Base-by-base conservation (phyloP, 2,888 invertebrate genomes). In the Ischnura elegans region DNA sequence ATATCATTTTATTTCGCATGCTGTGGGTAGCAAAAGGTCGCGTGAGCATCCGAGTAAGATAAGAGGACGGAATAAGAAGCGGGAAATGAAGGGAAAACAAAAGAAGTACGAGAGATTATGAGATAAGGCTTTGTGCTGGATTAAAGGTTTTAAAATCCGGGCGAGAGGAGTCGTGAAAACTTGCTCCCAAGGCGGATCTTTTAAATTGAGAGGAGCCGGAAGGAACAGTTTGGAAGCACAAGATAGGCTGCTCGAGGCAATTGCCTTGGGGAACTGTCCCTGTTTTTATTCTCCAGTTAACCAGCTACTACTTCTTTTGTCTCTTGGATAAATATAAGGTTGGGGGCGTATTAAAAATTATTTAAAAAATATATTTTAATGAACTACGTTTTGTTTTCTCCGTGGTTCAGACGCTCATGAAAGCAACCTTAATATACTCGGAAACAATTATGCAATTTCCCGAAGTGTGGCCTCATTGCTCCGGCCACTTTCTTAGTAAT, bases 401-500 rank as follows among this genome's bases (percentile, higher is more conserved):
- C 36, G 76, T 3, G 76, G 4, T 51, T 13, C 29, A 76, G 0
- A 13, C 16, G 2, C 10, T 36, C 76, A 25, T n/a, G 19, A 61
- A 6, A n/a, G n/a, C 36, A 36, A 13, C 76, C 10, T 10, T 36
- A 36, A 36, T 36, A 16, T 25, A 36, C 76, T 13, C 29, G 76
- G 29, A 61, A 76, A 76, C 76, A 76, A 76, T 76, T 36, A 76
- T 36, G 76, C 76, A 76, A 76, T 76, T 76, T 76, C 36, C 36
- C 6, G 29, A 2, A 16, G 29, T 36, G 13, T 0, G 6, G 29
- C 13, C 29, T 36, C 76, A 36, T 29, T 66, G 0, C 29, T 76
- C 25, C 25, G 61, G 36, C 29, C 29, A 76, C 36, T 29, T 76
- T 36, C 76, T 36, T 21, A 8, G 76, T 36, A 36, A 76, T 36